A percentile compares a stretch with the other conserved stretches of the same genome.
Conservation (phyloP, 2,797 vertebrate genomes). For the Lepilemur ruficaudatus region DNA sequence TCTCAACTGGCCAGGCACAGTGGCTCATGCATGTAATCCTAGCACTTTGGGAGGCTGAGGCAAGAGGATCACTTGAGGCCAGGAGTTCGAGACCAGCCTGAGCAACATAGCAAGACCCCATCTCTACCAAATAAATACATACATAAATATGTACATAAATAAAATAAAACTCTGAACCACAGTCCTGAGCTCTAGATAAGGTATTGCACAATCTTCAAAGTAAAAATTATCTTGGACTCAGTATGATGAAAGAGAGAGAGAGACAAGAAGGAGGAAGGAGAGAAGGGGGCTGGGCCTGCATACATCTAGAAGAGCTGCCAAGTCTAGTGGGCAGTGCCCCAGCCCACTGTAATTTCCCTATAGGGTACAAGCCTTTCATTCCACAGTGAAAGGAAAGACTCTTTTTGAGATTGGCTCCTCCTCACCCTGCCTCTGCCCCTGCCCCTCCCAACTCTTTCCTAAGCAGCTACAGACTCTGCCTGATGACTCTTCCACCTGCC, state of each 20-base stretch:
- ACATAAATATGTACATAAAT: background rate
- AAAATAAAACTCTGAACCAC: background rate
- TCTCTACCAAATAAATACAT: background rate
- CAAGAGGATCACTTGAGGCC: background rate
- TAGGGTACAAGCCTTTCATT: background rate
- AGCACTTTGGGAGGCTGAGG: background rate
- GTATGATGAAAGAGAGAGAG: background rate
- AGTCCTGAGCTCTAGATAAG: conserved; percentile 34
- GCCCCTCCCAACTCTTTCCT: background rate
- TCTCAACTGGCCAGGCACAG: background rate
- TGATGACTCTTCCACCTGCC: background rate
- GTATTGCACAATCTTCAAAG: conserved; percentile 27
- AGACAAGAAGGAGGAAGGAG: background rate
- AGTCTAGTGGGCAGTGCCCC: background rate
- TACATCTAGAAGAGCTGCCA: conserved; percentile 26
- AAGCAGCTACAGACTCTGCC: background rate
- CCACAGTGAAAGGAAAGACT: background rate
- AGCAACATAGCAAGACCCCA: background rate
- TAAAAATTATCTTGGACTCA: conserved; percentile 37
- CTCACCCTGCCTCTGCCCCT: background rate
- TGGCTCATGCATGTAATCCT: background rate
- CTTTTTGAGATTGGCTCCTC: background rate
- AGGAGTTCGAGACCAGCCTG: background rate
- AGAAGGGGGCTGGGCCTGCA: background rate
- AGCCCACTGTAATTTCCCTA: background rate